Conservation (phyloP, 35 echinoderm and acorn worm genomes). For the Anneissia japonica region DNA sequence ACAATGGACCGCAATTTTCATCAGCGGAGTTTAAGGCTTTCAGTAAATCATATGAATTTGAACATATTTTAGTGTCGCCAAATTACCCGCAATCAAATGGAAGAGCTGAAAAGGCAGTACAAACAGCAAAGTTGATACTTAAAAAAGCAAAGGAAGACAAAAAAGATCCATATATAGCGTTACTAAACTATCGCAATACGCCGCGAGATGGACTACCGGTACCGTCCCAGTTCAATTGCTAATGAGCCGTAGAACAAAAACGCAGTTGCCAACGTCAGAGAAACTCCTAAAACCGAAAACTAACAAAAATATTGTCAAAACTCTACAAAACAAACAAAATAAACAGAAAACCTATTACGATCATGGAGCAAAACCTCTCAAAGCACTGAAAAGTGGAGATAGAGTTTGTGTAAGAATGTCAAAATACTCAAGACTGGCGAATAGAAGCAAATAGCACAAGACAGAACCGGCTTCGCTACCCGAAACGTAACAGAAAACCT, state of each 20-base stretch:
- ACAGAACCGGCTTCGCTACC: no score
- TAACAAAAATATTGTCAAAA: no score
- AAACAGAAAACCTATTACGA: no score
- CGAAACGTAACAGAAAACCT: no score
- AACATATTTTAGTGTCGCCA: constrained; percentile 5
- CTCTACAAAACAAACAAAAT: no score
- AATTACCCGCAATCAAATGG: constrained; percentile 27
- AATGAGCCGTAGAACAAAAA: constrained; percentile 28
- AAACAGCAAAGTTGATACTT: constrained; percentile 19
- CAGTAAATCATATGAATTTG: constrained; percentile 16
- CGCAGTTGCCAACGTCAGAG: no score
- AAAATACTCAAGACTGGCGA: no score
- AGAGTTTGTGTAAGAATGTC: no score
- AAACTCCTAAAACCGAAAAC: no score
- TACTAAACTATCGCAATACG: constrained; percentile 40
- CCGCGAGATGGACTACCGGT: not conserved
- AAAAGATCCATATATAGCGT: constrained; percentile 40
- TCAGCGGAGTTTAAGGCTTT: constrained; percentile 17
- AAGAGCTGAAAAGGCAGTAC: constrained; percentile 42
- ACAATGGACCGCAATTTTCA: constrained; percentile 41
- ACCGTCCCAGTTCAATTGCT: constrained; percentile 31
- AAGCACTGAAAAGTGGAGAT: no score
- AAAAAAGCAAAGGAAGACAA: constrained; percentile 30
- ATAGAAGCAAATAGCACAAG: no score
- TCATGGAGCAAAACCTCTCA: no score